Conservation (phyloP, 2,888 invertebrate genomes). For the Drosophila affinis region DNA sequence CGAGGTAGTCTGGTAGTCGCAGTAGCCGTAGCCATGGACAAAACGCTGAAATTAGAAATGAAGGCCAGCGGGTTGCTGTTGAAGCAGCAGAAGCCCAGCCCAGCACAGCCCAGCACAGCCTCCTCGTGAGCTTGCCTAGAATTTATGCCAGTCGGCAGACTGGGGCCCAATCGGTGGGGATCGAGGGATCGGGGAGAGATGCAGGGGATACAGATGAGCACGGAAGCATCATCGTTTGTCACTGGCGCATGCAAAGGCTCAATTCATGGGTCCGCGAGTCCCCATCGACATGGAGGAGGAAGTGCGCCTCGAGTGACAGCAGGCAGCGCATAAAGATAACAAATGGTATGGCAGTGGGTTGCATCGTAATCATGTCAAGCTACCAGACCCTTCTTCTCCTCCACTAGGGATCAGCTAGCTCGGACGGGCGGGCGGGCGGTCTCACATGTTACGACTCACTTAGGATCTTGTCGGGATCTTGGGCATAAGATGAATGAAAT, state of each 20-base stretch:
- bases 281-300: constrained; percentile 39
- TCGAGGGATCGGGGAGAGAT: constrained; percentile 5
- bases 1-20: constrained; percentile 10
- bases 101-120: neutral
- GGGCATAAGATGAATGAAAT: neutral
- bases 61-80: constrained; percentile 72
- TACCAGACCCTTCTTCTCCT: constrained; percentile 4
- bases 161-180: constrained; percentile 29
- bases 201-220: constrained; percentile 24
- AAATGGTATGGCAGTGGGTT: constrained; percentile 52
- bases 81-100: constrained; percentile 1
- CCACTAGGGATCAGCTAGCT: neutral
- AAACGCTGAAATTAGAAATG: constrained; percentile 78
- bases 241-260: constrained; percentile 45
- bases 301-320: constrained; percentile 52
- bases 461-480: constrained; percentile 9
- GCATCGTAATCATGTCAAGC: constrained; percentile 73
- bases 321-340: constrained; percentile 56
- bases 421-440: neutral
- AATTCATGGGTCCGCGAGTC: constrained; percentile 47
- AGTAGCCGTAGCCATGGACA: constrained; percentile 59
- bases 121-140: constrained; percentile 35
- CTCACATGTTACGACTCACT: constrained; percentile 42
- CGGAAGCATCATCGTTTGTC: constrained; percentile 54
- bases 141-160: constrained; percentile 63